Conservation (phyloP, 2,113 vertebrate species). For the Prionailurus bengalensis region DNA sequence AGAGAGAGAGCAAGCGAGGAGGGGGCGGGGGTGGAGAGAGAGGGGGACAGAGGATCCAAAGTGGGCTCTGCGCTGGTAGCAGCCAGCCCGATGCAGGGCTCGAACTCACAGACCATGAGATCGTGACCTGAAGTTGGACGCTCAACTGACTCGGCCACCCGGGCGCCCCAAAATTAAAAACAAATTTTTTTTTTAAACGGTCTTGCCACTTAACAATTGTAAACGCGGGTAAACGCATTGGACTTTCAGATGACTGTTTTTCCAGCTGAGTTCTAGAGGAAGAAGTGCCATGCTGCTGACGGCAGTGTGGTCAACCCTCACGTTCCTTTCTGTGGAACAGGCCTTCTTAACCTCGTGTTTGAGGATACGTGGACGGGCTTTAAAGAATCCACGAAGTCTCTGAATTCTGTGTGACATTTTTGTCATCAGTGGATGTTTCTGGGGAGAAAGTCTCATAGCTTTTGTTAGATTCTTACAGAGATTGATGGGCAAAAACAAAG, state of each 20-base stretch:
- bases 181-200: neutral
- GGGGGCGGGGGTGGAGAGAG: neutral
- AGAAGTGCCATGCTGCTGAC: neutral
- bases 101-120: neutral
- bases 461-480: neutral
- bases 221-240: neutral
- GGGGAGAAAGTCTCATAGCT: neutral
- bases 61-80: neutral
- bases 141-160: neutral
- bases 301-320: neutral
- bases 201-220: neutral
- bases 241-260: neutral
- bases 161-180: neutral
- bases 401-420: neutral
- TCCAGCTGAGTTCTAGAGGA: conserved; percentile 25
- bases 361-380: neutral
- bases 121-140: neutral
- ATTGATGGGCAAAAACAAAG: neutral
- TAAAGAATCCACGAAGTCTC: neutral
- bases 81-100: neutral
- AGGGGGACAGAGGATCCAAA: neutral
- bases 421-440: neutral
- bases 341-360: neutral
- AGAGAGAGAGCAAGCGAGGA: neutral
- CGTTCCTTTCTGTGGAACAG: neutral